Conservation (phyloP, 35 echinoderm and acorn worm genomes). For the Apostichopus japonicus region DNA sequence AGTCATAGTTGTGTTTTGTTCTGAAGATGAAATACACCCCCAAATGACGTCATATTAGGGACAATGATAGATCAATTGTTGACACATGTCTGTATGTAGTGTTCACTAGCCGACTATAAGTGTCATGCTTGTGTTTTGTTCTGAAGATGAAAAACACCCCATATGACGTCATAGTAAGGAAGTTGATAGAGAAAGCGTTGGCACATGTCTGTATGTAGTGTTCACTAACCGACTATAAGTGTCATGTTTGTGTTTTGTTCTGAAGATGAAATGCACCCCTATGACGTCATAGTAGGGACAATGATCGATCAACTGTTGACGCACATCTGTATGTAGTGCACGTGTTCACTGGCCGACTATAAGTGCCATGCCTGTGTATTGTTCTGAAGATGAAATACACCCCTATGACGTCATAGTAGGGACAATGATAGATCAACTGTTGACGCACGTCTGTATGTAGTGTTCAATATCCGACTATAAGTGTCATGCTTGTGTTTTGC, state of each 20-base stretch:
- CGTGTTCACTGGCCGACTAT: background rate
- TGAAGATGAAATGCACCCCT: background rate
- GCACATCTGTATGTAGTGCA: background rate
- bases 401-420: conserved; percentile 8
- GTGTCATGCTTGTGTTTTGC: too few relatives aligned
- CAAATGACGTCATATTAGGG: too few relatives aligned
- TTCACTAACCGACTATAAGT: too few relatives aligned
- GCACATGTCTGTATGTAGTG: background rate
- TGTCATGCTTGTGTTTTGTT: background rate
- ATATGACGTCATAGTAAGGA: background rate
- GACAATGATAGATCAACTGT: background rate
- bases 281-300: conserved; percentile 7
- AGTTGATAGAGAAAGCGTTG: background rate
- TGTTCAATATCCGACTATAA: too few relatives aligned
- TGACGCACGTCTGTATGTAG: background rate
- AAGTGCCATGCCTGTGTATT: too few relatives aligned
- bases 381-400: background rate
- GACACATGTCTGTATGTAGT: background rate
- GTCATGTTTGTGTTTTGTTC: background rate
- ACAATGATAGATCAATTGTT: background rate
- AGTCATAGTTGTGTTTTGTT: too few relatives aligned
- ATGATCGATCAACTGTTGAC: background rate
- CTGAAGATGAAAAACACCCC: background rate
- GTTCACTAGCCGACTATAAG: too few relatives aligned
- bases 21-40: too few relatives aligned